Percentiles rank a stretch among this genome's conserved stretches.
These are phyloP conservation scores for Ceyx melanurus DNA, from an alignment of 2,113 vertebrate genomes.

Conservation along the genomic window DNA sequence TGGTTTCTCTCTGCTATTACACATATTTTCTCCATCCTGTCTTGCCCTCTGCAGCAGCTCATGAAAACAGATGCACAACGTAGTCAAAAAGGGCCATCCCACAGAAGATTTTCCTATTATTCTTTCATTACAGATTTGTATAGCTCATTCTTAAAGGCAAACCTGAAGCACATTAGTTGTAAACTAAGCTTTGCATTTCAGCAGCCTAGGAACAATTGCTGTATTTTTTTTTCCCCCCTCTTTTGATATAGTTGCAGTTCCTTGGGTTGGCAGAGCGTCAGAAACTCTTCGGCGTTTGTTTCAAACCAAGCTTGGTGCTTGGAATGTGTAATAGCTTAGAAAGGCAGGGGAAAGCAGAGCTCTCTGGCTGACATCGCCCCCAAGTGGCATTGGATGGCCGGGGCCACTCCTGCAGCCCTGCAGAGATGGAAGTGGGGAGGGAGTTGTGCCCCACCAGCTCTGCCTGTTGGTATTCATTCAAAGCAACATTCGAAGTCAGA, in stretches of 20 bases:
- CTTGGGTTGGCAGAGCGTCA: conserved; percentile 20
- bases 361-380: conserved; percentile 58
- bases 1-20: neutral
- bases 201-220: conserved; percentile 2
- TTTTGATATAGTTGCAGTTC: neutral
- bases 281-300: neutral
- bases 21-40: neutral
- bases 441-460: too few relatives aligned
- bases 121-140: neutral
- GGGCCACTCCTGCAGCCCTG: fast-evolving
- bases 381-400: neutral
- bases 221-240: neutral
- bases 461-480: neutral
- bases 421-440: neutral
- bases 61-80: neutral
- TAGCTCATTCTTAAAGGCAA: conserved; percentile 2
- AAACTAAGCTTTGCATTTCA: conserved; percentile 25
- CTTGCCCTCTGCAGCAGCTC: neutral
- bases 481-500: neutral
- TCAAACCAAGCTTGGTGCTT: neutral
- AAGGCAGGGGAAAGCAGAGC: neutral
- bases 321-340: neutral
- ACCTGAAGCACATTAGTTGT: neutral
- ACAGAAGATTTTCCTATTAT: neutral
- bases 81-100: neutral